phyloP scores from a whole-genome alignment of 2,888 invertebrate species.

The Drosophila mimetica region DNA sequence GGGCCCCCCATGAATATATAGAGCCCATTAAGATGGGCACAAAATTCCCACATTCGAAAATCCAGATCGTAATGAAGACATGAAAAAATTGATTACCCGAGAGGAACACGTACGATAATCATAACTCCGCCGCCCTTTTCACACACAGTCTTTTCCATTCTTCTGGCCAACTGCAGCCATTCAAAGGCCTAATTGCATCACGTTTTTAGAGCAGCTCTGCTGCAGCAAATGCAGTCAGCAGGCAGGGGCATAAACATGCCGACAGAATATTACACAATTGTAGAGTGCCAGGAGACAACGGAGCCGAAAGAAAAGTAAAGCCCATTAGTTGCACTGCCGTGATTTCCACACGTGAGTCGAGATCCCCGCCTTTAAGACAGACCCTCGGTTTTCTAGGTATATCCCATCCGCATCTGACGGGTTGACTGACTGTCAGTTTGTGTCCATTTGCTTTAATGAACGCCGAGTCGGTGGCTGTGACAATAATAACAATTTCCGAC shows the following conservation, averaged over 20 bases:
- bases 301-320: slow-evolving; percentile 53
- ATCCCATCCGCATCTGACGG: slow-evolving; percentile 36
- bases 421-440: slow-evolving; percentile 42
- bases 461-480: slow-evolving; percentile 25
- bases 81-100: slow-evolving; percentile 76
- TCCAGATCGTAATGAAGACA: slow-evolving; percentile 40
- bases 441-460: slow-evolving; percentile 40
- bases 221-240: no score
- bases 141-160: slow-evolving; percentile 46
- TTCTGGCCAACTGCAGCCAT: slow-evolving; percentile 43
- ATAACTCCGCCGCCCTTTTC: slow-evolving; percentile 72
- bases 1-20: slow-evolving; percentile 7
- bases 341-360: slow-evolving; percentile 69
- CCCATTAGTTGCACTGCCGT: slow-evolving; percentile 65
- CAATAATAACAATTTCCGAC: slow-evolving; percentile 46
- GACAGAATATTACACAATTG: slow-evolving; percentile 75
- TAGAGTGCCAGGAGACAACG: slow-evolving; percentile 27
- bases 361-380: slow-evolving; percentile 25
- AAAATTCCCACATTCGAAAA: slow-evolving; percentile 65
- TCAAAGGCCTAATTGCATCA: slow-evolving; percentile 77
- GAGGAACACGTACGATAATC: slow-evolving; percentile 77
- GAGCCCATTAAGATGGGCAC: slow-evolving; percentile 47
- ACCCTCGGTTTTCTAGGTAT: slow-evolving; percentile 5
- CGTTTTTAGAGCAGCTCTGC: slow-evolving; percentile 74
- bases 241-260: slow-evolving; percentile 49